These are phyloP conservation scores for Petromus typicus DNA, from an alignment of 2,113 vertebrate species.

Conservation along the genomic window DNA sequence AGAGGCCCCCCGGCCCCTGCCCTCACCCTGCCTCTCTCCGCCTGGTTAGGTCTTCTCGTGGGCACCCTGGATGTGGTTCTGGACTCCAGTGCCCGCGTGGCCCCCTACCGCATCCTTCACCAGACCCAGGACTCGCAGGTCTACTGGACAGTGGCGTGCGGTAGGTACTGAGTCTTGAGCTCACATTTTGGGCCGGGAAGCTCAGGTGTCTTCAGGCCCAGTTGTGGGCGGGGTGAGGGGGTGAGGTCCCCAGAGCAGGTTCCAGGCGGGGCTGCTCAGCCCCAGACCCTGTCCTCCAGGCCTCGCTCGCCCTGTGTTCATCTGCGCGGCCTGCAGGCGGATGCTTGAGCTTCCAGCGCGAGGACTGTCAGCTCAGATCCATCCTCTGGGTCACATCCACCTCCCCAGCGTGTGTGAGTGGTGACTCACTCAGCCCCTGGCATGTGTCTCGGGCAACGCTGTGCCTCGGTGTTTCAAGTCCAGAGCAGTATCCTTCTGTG, in stretches of 20 bases:
- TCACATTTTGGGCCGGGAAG: neutral
- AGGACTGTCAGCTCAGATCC: too few relatives aligned
- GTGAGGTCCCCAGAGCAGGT: too few relatives aligned
- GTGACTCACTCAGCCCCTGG: neutral
- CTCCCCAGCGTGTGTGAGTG: accelerated
- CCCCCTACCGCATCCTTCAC: slow-evolving; percentile 97
- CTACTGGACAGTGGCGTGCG: slow-evolving; percentile 96
- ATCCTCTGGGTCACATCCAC: too few relatives aligned
- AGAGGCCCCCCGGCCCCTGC: neutral
- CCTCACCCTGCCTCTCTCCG: slow-evolving; percentile 33
- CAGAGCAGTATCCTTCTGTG: neutral
- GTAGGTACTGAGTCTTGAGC: slow-evolving; percentile 84
- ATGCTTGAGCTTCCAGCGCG: too few relatives aligned
- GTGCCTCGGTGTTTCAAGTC: neutral
- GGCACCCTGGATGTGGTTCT: slow-evolving; percentile 98
- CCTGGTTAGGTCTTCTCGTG: slow-evolving; percentile 93
- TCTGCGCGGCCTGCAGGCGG: too few relatives aligned
- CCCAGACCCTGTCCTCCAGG: too few relatives aligned
- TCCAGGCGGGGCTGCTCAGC: neutral
- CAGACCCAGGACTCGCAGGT: slow-evolving; percentile 97
- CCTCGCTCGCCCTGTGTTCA: too few relatives aligned
- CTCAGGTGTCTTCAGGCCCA: accelerated
- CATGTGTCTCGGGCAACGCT: too few relatives aligned
- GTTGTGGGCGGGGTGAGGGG: too few relatives aligned
- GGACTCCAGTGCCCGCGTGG: slow-evolving; percentile 97